phyloP scores from a whole-genome alignment of 1,140 invertebrate genomes.

The Drosophila arawakana region DNA sequence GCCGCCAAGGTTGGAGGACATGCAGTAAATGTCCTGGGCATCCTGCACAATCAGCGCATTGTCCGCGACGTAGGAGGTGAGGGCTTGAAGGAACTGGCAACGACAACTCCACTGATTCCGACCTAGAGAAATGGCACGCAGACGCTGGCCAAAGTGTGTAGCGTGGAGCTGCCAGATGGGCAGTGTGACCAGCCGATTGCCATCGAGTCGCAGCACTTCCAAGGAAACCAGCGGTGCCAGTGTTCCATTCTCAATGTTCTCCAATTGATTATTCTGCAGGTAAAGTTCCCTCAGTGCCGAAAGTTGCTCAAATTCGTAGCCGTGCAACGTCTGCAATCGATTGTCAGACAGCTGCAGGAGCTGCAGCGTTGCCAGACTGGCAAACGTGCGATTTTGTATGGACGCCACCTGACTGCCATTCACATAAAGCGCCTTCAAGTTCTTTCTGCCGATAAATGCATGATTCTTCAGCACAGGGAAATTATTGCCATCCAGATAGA shows the following conservation, averaged over 20 bases:
- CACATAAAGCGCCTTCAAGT: conserved; percentile 93
- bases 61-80: conserved; percentile 93
- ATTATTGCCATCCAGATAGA: conserved; percentile 95
- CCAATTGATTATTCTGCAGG: conserved; percentile 93
- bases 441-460: conserved; percentile 96
- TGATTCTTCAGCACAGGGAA: conserved; percentile 93
- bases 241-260: conserved; percentile 92
- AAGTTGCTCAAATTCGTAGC: conserved; percentile 95
- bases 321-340: conserved; percentile 90
- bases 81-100: conserved; percentile 94
- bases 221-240: conserved; percentile 91
- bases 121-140: conserved; percentile 90
- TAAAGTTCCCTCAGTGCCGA: conserved; percentile 92
- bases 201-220: conserved; percentile 92
- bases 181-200: conserved; percentile 92
- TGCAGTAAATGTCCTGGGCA: conserved; percentile 91
- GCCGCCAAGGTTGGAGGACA: conserved; percentile 87
- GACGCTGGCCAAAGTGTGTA: conserved; percentile 84
- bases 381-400: conserved; percentile 96
- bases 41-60: conserved; percentile 92
- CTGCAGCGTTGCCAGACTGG: conserved; percentile 92
- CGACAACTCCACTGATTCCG: conserved; percentile 95
- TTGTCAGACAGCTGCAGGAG: conserved; percentile 95
- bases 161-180: conserved; percentile 92
- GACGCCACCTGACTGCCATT: conserved; percentile 93